Evolutionary conservation across 2,113 vertebrate genomes (phyloP).

Genomic region (Notechis scutatus): DNA sequence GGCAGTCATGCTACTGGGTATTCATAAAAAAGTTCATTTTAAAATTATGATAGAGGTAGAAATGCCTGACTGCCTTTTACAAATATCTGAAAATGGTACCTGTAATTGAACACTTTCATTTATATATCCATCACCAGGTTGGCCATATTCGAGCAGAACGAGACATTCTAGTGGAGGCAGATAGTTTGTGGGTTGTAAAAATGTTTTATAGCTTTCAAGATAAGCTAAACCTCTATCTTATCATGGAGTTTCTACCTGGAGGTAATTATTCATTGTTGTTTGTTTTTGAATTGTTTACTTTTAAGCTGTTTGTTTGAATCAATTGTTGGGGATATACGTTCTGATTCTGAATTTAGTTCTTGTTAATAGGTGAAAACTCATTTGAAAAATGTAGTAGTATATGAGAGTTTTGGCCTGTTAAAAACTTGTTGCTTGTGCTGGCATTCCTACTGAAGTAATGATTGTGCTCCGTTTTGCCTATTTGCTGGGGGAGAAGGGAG

Average conservation of each 20-base stretch:
- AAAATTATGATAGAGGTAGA: not conserved
- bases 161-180: slow-evolving; percentile 96
- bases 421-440: not conserved
- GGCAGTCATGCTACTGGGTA: not conserved
- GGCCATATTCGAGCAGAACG: slow-evolving; percentile 96
- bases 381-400: not conserved
- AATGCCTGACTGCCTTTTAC: slow-evolving; percentile 11
- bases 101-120: slow-evolving; percentile 16
- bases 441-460: not conserved
- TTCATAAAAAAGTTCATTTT: not conserved
- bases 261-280: slow-evolving; percentile 71
- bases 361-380: not conserved
- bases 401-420: not conserved
- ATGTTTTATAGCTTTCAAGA: slow-evolving; percentile 99
- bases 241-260: slow-evolving; percentile 99
- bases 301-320: not conserved
- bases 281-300: slow-evolving; percentile 29
- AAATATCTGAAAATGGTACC: slow-evolving; percentile 40
- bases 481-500: not conserved
- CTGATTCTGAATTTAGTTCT: rapidly evolving
- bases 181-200: slow-evolving; percentile 98
- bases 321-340: not conserved
- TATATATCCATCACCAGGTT: slow-evolving; percentile 72
- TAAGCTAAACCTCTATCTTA: slow-evolving; percentile 98
- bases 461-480: not conserved